Base-by-base conservation (phyloP, 2,888 invertebrate genomes). In the Formica aserva region DNA sequence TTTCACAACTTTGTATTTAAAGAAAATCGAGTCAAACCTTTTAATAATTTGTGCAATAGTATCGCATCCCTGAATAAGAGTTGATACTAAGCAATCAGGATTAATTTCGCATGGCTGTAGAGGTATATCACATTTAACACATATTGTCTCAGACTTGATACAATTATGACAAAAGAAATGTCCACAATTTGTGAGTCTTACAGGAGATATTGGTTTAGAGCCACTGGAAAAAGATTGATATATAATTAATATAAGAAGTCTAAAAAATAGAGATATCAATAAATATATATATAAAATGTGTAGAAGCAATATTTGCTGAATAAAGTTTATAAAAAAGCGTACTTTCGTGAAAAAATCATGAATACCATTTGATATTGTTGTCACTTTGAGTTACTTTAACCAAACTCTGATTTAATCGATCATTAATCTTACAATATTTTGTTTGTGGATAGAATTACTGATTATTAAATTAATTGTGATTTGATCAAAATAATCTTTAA, bases 131-230 rank as follows among this genome's bases (percentile, higher is more conserved):
- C 93, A 93, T 75, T 67, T 85, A 15, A 29, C 13, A 82, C 93
- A 93, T 15, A 32, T 65, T 0, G 82, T 67, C 35, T 83, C 76
- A 9, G 82, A 82, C 0, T 81, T 29, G 15, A 85, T 60, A 55
- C 93, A 93, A 8, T 84, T 38, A 2, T 78, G 71, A 29, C 93
- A 93, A 62, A 93, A 92, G 41, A 92, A 89, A 55, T 93, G 93
- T 6, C 86, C 90, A 29, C 93, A 93, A 63, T 52, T 91, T 0
- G 65, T 66, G 13, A 90, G 89, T 62, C 89, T 88, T 9, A 85
- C 74, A 26, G 93, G 90, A 52, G 77, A 75, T 35, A 83, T 67
- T 62, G 89, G 90, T 69, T 85, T 86, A 38, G 26, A 82, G 38
- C 77, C 82, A 74, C 86, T 90, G 22, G 9, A 77, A 52, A 74